Base-by-base conservation (phyloP, 1,140 invertebrate species). In the Meloidogyne hapla region DNA sequence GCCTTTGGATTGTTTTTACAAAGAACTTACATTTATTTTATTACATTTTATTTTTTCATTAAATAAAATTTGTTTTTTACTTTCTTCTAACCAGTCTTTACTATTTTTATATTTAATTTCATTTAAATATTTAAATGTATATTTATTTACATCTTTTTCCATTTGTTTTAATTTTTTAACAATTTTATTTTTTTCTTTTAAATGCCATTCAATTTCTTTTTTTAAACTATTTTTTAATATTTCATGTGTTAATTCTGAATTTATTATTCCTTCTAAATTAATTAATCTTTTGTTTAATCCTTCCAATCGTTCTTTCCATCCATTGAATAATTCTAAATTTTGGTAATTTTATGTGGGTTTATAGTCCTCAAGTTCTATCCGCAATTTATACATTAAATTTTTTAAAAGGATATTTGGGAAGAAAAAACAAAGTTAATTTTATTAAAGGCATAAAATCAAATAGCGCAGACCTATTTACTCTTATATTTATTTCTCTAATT, bases 61-160 rank as follows among this genome's bases (percentile, higher is more conserved):
- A 56, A 56, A n/a, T 56, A 56, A 56, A 56, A 56, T 56, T 56
- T 56, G 48, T 56, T 56, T 56, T 56, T 56, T n/a, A 56, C 48
- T 56, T n/a, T 56, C 48, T 56, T 56, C 8, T 56, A 56, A 56
- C 48, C 48, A 56, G 4, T 56, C n/a, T 5, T 56, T 56, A 56
- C 48, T 56, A 56, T 56, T 56, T 8, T 56, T 56, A 56, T 56
- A 56, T 56, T 56, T 56, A 56, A 56, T 56, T 56, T 56, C n/a
- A n/a, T 56, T 56, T 56, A 56, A 56, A 56, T 56, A 56, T n/a
- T 56, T 56, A 56, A 56, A 56, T n/a, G 48, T 56, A 56, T 56
- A 56, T 56, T 56, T 56, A n/a, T 21, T 56, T n/a, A 56, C 8
- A 56, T 56, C 48, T 21, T 56, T 56, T 56, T 56, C 48, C n/a